phyloP scores from a whole-genome alignment of 2,797 vertebrate genomes.

The Sebastes alutus region DNA sequence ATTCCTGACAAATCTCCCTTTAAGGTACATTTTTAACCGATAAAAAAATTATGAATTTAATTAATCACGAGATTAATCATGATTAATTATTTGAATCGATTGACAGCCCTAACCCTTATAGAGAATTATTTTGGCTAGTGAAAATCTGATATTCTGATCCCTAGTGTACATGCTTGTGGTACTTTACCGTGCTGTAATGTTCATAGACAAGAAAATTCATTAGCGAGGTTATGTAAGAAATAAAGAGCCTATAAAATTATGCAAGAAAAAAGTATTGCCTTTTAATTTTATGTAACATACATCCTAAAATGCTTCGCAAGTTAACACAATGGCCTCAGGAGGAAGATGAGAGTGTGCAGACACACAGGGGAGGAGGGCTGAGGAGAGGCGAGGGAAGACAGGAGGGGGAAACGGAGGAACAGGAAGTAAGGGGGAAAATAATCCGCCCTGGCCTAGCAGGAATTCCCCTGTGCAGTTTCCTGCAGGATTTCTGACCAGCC shows the following conservation, averaged over 20 bases:
- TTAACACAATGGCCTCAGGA: slow-evolving; percentile 42
- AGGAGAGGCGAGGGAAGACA: slow-evolving; percentile 39
- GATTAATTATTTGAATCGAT: too few relatives aligned
- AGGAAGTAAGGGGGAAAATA: slow-evolving; percentile 77
- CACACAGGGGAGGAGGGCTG: slow-evolving; percentile 27
- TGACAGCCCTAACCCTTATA: too few relatives aligned
- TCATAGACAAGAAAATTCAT: background rate
- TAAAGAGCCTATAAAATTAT: background rate
- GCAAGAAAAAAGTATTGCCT: background rate
- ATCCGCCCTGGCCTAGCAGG: slow-evolving; percentile 72
- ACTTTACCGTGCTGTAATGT: background rate
- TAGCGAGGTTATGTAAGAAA: background rate
- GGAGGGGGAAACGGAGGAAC: slow-evolving; percentile 62
- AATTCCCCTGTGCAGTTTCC: slow-evolving; percentile 82
- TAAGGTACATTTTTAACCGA: too few relatives aligned
- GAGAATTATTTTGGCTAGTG: too few relatives aligned
- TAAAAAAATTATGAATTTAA: too few relatives aligned
- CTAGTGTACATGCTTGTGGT: background rate
- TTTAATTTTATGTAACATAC: background rate
- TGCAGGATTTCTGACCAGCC: slow-evolving; percentile 75
- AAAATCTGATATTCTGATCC: too few relatives aligned
- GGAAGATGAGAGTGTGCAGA: slow-evolving; percentile 46
- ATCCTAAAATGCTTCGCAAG: slow-evolving; percentile 37
- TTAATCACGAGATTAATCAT: too few relatives aligned
- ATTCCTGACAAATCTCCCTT: too few relatives aligned